Conservation (phyloP, 2,797 vertebrate species). For the Pangasius larnaudii region DNA sequence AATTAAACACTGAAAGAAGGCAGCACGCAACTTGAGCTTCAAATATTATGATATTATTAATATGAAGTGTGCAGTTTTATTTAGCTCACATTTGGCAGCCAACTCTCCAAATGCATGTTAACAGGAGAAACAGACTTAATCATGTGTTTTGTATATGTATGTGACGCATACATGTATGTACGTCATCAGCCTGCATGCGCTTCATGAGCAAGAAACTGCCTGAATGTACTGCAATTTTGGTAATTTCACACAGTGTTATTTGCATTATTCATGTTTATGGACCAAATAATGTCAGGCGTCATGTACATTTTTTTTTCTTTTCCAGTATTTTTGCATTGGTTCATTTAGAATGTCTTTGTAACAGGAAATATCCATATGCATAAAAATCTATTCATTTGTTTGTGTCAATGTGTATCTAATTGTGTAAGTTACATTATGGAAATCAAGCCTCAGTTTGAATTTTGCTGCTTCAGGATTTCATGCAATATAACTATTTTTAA, state of each 20-base stretch:
- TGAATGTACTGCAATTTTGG: constrained; percentile 78
- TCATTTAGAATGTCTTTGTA: constrained; percentile 71
- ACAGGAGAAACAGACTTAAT: constrained; percentile 53
- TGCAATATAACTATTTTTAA: constrained; percentile 57
- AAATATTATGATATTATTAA: constrained; percentile 28
- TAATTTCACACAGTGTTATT: constrained; percentile 63
- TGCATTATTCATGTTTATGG: constrained; percentile 67
- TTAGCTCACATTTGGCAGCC: constrained; percentile 61
- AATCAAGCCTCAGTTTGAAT: constrained; percentile 46
- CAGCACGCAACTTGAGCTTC: constrained; percentile 30
- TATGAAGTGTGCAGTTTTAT: constrained; percentile 51
- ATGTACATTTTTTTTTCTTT: constrained; percentile 59
- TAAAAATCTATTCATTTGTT: constrained; percentile 66
- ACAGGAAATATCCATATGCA: constrained; percentile 69
- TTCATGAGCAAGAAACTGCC: constrained; percentile 71
- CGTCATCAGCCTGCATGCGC: constrained; percentile 76
- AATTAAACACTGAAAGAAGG: constrained; percentile 44
- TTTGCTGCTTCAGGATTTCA: constrained; percentile 58
- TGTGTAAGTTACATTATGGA: constrained; percentile 36
- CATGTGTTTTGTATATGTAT: constrained; percentile 44
- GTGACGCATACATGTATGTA: constrained; percentile 46
- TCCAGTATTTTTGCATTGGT: constrained; percentile 47
- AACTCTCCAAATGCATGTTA: constrained; percentile 70
- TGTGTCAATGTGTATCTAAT: constrained; percentile 45
- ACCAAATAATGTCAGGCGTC: constrained; percentile 71